Percentiles rank a stretch among this genome's conserved stretches.
Conservation (phyloP, 2,113 vertebrate species). For the Cyanocitta stelleri region DNA sequence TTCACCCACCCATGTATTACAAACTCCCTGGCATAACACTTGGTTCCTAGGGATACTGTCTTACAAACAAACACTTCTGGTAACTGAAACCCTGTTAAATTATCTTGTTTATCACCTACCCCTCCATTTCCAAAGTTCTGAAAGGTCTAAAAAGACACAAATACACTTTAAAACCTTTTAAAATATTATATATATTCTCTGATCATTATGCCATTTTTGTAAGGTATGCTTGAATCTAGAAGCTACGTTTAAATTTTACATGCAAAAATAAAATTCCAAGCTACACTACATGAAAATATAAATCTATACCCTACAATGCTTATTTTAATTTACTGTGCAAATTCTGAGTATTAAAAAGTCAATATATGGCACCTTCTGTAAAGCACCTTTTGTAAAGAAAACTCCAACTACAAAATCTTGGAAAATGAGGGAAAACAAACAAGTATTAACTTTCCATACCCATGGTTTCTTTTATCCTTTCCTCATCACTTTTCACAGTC, state of each 20-base stretch:
- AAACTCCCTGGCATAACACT: background rate
- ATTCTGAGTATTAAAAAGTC: background rate
- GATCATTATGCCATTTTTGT: background rate
- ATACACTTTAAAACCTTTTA: background rate
- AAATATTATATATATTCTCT: background rate
- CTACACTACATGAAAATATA: background rate
- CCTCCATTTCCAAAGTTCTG: background rate
- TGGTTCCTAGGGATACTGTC: background rate
- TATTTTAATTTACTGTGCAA: background rate
- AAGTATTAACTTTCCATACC: conserved; percentile 65
- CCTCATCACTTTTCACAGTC: conserved; percentile 79
- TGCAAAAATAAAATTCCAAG: background rate
- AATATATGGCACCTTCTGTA: background rate
- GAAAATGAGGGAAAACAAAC: background rate
- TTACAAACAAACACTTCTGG: background rate
- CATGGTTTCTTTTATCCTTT: conserved; percentile 74
- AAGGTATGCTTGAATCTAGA: background rate
- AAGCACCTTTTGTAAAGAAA: background rate
- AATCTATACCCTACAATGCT: background rate
- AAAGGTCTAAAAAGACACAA: background rate
- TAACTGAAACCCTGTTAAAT: background rate
- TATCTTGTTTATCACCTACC: background rate
- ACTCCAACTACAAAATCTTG: background rate
- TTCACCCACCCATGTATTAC: background rate
- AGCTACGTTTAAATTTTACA: background rate